Evolutionary conservation across 2,113 vertebrate species (phyloP).

Genomic region (Percopsis transmontana): DNA sequence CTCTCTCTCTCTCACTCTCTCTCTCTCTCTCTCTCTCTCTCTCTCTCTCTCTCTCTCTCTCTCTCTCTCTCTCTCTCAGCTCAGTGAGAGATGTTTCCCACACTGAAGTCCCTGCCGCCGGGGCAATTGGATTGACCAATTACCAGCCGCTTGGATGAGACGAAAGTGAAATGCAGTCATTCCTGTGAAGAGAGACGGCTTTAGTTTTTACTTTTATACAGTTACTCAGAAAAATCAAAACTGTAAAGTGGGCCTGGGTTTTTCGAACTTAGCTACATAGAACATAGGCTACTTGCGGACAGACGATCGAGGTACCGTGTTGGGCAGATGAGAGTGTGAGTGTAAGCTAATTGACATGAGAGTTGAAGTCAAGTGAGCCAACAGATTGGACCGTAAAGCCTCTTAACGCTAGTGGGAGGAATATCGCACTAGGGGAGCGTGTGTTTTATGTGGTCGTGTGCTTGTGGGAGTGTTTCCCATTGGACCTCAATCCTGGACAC

Average conservation of each 20-base stretch:
- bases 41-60: neutral
- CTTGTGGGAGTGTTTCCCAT: conserved; percentile 21
- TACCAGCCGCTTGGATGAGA: conserved; percentile 43
- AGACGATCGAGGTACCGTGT: neutral
- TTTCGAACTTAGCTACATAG: neutral
- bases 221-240: neutral
- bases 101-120: conserved; percentile 48
- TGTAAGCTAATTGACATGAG: conserved; percentile 74
- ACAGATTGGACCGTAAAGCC: conserved; percentile 77
- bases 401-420: conserved; percentile 74
- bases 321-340: conserved; percentile 39
- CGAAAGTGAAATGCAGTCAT: conserved; percentile 31
- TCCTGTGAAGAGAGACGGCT: conserved; percentile 36
- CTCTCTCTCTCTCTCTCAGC: neutral
- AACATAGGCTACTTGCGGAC: neutral
- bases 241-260: neutral
- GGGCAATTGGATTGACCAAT: conserved; percentile 50
- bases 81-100: conserved; percentile 43
- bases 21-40: conserved; percentile 51
- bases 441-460: conserved; percentile 36
- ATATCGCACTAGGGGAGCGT: conserved; percentile 43
- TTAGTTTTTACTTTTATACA: conserved; percentile 1
- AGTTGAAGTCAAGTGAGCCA: conserved; percentile 75
- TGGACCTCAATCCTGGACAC: conserved; percentile 52
- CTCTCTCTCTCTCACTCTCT: conserved; percentile 39